Evolutionary conservation across 2,797 vertebrate species (phyloP).

Genomic region (Acridotheres tristis): DNA sequence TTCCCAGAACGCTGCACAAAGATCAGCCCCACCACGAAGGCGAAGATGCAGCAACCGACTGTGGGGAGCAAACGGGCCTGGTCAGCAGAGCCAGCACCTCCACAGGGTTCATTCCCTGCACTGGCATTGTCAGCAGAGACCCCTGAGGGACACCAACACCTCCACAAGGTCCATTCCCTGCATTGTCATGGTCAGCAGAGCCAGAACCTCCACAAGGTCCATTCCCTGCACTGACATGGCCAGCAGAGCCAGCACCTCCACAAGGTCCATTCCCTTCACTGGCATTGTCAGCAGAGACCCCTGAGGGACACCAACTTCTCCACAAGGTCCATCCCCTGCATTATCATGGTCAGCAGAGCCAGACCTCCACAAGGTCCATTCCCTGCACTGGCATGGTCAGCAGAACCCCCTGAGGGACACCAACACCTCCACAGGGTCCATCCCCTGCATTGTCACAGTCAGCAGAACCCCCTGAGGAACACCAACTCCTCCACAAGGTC

Average conservation of each 20-base stretch:
- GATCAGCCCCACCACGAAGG: constrained; percentile 90
- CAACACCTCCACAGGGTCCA: background rate
- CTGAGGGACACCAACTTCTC: background rate
- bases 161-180: background rate
- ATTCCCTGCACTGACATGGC: background rate
- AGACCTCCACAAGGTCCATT: background rate
- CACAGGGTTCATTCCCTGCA: too few relatives aligned
- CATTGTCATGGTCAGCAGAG: background rate
- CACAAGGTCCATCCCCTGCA: background rate
- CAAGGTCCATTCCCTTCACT: background rate
- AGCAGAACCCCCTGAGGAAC: background rate
- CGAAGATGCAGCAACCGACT: constrained; percentile 91
- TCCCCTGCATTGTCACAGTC: background rate
- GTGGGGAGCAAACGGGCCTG: constrained; percentile 7
- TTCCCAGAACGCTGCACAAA: constrained; percentile 96
- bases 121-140: background rate
- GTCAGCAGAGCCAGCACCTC: background rate
- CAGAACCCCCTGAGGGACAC: background rate
- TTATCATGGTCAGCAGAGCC: background rate
- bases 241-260: background rate
- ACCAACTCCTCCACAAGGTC: background rate
- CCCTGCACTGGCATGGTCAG: background rate
- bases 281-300: background rate
- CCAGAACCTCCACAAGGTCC: background rate
- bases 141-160: background rate